phyloP scores from a whole-genome alignment of 2,888 invertebrate species.

The Ophion slaviceki region DNA sequence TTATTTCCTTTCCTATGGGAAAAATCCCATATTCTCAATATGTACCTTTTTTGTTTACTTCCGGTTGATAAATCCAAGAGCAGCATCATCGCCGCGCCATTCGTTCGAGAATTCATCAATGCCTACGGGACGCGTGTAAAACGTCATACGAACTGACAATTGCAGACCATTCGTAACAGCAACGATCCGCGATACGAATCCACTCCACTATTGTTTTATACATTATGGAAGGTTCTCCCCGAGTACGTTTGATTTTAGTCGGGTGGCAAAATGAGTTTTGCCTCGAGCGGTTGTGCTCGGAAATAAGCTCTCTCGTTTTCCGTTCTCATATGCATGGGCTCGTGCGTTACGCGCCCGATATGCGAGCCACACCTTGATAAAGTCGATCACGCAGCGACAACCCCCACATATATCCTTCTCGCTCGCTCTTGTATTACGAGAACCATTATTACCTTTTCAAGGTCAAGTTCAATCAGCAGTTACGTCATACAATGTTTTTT shows the following conservation, averaged over 20 bases:
- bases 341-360: neutral
- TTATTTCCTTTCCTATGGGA: too few species aligned
- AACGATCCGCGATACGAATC: neutral
- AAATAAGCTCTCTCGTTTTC: constrained; percentile 7
- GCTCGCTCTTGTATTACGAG: neutral
- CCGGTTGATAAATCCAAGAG: neutral
- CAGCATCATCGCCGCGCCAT: neutral
- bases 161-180: neutral
- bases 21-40: neutral
- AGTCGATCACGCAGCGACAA: constrained; percentile 58
- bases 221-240: constrained; percentile 3
- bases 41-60: neutral
- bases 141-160: neutral
- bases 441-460: neutral
- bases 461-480: constrained; percentile 62
- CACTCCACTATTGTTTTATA: constrained; percentile 3
- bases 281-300: neutral
- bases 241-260: neutral
- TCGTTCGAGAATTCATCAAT: neutral
- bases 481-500: constrained; percentile 10
- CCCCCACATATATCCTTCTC: neutral
- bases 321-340: neutral
- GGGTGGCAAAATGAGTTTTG: constrained; percentile 14
- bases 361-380: constrained; percentile 57
- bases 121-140: neutral